A percentile compares a stretch with the other conserved stretches of the same genome.
Evolutionary conservation across 2,113 vertebrate species (phyloP).

Genomic region (Calidris pugnax): DNA sequence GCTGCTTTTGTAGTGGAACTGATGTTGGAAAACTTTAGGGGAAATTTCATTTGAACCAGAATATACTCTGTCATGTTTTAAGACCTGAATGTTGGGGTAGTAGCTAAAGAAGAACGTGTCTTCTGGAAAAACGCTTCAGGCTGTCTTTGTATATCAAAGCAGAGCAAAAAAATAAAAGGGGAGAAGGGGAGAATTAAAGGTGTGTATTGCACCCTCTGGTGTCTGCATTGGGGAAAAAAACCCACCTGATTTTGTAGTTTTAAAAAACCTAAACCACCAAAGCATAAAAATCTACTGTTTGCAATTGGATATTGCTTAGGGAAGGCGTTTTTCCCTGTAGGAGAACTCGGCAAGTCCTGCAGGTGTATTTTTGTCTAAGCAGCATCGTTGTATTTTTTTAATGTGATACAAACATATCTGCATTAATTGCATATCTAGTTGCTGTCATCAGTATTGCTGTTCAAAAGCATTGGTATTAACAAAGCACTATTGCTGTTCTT

Average conservation of each 20-base stretch:
- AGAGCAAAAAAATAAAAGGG: not conserved
- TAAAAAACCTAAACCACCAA: not conserved
- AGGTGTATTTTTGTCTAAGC: not conserved
- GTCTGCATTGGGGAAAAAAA: not conserved
- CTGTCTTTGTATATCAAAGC: not conserved
- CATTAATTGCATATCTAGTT: not conserved
- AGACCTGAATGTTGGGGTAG: not conserved
- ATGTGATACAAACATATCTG: not conserved
- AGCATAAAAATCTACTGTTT: not conserved
- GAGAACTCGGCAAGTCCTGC: not conserved
- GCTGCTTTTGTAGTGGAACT: not conserved
- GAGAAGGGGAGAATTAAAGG: not conserved
- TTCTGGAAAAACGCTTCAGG: not conserved
- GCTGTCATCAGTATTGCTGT: not conserved
- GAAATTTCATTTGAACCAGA: not conserved
- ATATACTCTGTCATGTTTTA: not conserved
- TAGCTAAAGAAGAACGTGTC: not conserved
- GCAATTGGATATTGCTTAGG: not conserved
- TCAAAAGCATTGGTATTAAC: not conserved
- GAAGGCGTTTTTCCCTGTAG: fast-evolving
- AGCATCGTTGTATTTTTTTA: not conserved
- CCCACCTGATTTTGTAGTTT: not conserved
- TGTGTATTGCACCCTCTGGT: not conserved
- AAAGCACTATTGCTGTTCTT: not conserved
- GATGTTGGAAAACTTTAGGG: not conserved